These are phyloP conservation scores for Pogonognathellus flavescens DNA, from an alignment of 1,140 invertebrate species.

Conservation along the genomic window DNA sequence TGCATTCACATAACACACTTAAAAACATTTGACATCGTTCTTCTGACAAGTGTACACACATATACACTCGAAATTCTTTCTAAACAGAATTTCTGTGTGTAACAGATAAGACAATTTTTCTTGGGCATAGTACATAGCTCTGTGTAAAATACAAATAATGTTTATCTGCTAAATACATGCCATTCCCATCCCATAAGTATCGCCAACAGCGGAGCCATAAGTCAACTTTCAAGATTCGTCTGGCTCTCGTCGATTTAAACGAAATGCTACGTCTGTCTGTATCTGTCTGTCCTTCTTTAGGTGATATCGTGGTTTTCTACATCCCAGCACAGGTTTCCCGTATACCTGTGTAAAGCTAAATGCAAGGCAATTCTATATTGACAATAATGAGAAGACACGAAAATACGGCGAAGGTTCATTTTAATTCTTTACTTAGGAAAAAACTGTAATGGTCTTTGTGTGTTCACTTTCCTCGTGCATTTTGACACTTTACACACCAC, in stretches of 20 bases:
- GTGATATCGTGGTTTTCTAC: not conserved
- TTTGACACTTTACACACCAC: not conserved
- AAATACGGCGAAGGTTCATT: no score
- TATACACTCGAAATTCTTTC: no score
- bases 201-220: constrained; percentile 31
- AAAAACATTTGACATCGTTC: not conserved
- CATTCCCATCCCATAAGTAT: constrained; percentile 26
- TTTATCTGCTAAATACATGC: constrained; percentile 35
- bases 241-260: no score
- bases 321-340: not conserved
- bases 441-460: no score
- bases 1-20: not conserved
- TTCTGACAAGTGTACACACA: not conserved
- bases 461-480: not conserved
- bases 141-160: constrained; percentile 4
- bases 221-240: constrained; percentile 42
- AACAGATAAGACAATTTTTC: constrained; percentile 31
- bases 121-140: not conserved
- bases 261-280: not conserved
- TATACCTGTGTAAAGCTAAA: no score
- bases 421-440: no score
- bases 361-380: no score
- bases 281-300: not conserved
- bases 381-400: no score
- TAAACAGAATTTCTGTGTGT: not conserved